Evolutionary conservation across 2,888 invertebrate species (phyloP).

Genomic region (Hylaea fasciaria): DNA sequence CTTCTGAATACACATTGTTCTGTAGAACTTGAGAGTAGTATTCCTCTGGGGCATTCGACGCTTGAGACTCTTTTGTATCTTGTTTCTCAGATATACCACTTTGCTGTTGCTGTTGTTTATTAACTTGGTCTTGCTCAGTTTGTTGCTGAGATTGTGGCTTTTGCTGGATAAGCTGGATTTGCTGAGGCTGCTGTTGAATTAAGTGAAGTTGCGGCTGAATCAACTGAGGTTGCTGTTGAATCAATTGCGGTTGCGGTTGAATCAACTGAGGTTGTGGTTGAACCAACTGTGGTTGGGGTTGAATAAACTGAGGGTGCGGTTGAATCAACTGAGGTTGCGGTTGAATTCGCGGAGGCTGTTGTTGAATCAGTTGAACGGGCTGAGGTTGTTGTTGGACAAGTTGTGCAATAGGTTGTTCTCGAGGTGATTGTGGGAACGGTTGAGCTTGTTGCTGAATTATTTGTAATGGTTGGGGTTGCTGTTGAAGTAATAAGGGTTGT

Average conservation of each 20-base stretch:
- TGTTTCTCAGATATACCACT: slow-evolving; percentile 22
- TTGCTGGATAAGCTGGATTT: slow-evolving; percentile 15
- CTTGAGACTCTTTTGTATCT: slow-evolving; percentile 5
- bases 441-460: slow-evolving; percentile 37
- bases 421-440: slow-evolving; percentile 31
- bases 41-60: slow-evolving; percentile 5
- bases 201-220: slow-evolving; percentile 15
- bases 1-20: slow-evolving; percentile 15
- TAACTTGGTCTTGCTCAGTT: slow-evolving; percentile 11
- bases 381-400: slow-evolving; percentile 3
- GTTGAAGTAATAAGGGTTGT: slow-evolving; percentile 17
- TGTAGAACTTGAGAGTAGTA: slow-evolving; percentile 26
- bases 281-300: background rate
- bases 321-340: slow-evolving; percentile 10
- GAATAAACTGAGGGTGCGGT: background rate
- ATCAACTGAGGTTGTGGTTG: slow-evolving; percentile 1
- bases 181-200: slow-evolving; percentile 1
- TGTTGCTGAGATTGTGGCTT: slow-evolving; percentile 11
- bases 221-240: background rate
- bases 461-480: slow-evolving; percentile 19
- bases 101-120: slow-evolving; percentile 11
- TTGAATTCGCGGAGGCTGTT: slow-evolving; percentile 14
- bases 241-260: slow-evolving; percentile 3
- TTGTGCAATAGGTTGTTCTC: slow-evolving; percentile 8
- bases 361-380: slow-evolving; percentile 3